Conservation (phyloP, 92 coral and sea anemone genomes). For the Zoanthus gigantus region DNA sequence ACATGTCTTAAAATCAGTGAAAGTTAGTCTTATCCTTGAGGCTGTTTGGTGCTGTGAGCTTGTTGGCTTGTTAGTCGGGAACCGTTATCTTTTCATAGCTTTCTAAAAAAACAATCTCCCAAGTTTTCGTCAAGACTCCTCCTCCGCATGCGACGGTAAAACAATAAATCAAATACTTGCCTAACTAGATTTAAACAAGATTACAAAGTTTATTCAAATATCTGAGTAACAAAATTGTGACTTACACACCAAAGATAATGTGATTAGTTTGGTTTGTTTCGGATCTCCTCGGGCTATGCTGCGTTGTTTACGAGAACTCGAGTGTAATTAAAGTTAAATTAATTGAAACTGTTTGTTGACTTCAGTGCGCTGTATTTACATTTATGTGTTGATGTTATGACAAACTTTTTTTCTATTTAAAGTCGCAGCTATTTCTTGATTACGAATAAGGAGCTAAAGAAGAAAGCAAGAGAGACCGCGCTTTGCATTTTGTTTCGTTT, state of each 20-base stretch:
- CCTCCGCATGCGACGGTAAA: neutral
- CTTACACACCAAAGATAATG: conserved; percentile 15
- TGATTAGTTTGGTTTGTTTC: conserved; percentile 21
- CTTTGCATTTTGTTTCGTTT: conserved; percentile 6
- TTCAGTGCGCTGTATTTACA: neutral
- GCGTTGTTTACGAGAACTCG: conserved; percentile 28
- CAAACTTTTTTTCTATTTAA: neutral
- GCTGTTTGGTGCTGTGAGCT: neutral
- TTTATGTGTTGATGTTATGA: neutral
- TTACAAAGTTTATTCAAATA: conserved; percentile 46
- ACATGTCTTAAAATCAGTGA: neutral
- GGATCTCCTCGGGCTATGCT: conserved; percentile 20
- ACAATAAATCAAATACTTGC: conserved; percentile 41
- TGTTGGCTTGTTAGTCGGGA: neutral
- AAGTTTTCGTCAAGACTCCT: neutral
- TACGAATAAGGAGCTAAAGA: neutral
- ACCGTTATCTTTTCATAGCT: conserved; percentile 18
- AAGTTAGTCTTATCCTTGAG: neutral
- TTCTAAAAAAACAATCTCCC: neutral
- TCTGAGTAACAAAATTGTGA: conserved; percentile 30
- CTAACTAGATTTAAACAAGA: conserved; percentile 45
- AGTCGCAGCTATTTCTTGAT: neutral
- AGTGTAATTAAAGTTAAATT: conserved; percentile 50
- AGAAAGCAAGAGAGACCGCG: neutral
- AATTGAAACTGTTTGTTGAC: conserved; percentile 30